Evolutionary conservation across 2,888 invertebrate genomes (phyloP).

Genomic region (Ephialtes manifestator): DNA sequence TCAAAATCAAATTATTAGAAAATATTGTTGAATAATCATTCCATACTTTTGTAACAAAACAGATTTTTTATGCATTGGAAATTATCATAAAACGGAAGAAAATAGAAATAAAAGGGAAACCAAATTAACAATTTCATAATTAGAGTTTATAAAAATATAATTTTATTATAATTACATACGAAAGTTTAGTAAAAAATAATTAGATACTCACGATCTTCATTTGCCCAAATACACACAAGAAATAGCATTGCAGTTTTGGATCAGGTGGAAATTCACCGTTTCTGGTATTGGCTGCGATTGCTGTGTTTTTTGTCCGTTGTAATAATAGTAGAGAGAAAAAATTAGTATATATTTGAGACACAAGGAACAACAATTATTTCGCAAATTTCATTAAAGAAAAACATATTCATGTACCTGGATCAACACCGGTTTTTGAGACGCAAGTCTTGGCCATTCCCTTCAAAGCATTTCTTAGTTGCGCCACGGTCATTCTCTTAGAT

Average conservation of each 20-base stretch:
- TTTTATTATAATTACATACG: too few species aligned
- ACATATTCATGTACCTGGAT: conserved; percentile 86
- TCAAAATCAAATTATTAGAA: not conserved
- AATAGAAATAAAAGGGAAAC: too few species aligned
- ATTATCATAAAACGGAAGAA: too few species aligned
- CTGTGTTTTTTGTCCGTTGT: conserved; percentile 54
- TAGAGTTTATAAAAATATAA: too few species aligned
- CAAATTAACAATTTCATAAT: not conserved
- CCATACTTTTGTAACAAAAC: too few species aligned
- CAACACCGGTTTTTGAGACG: conserved; percentile 88
- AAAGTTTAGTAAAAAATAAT: not conserved
- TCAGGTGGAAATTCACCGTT: conserved; percentile 73
- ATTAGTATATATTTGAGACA: not conserved
- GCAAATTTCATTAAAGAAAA: not conserved
- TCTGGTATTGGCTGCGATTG: conserved; percentile 66
- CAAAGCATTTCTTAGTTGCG: conserved; percentile 89
- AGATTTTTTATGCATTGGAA: too few species aligned
- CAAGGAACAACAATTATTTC: not conserved
- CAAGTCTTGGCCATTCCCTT: conserved; percentile 90
- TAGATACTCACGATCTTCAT: conserved; percentile 86
- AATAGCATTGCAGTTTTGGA: conserved; percentile 86
- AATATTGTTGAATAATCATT: not conserved
- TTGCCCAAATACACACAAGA: conserved; percentile 87
- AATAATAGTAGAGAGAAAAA: not conserved
- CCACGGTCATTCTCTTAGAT: conserved; percentile 81